These are phyloP conservation scores for Ambastaia sidthimunki DNA, from an alignment of 2,797 vertebrate species.

Conservation along the genomic window DNA sequence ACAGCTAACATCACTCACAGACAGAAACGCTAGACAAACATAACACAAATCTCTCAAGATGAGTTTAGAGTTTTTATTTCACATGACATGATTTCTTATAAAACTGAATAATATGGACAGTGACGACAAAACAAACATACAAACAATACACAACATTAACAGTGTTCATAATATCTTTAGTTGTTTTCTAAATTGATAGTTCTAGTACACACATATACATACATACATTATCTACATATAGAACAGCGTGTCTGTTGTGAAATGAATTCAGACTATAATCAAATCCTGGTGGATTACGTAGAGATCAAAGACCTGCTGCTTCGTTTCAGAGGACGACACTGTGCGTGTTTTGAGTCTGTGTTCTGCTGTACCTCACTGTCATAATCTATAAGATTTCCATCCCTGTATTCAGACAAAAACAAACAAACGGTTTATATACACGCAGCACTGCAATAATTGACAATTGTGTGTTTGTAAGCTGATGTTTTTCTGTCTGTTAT, in stretches of 20 bases:
- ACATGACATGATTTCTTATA: too few species aligned
- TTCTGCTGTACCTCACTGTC: slow-evolving; percentile 68
- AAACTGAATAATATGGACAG: too few species aligned
- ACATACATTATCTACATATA: slow-evolving; percentile 5
- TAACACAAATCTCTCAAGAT: too few species aligned
- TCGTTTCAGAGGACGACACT: slow-evolving; percentile 64
- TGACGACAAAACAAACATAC: too few species aligned
- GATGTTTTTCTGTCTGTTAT: slow-evolving; percentile 55
- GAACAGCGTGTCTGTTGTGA: slow-evolving; percentile 32
- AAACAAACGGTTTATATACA: background rate
- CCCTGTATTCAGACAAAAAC: slow-evolving; percentile 15
- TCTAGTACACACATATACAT: background rate
- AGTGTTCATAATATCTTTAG: too few species aligned
- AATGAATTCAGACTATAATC: slow-evolving; percentile 64
- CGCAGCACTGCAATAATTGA: background rate
- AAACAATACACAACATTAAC: too few species aligned
- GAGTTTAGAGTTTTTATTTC: too few species aligned
- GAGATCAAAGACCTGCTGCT: slow-evolving; percentile 65
- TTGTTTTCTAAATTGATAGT: slow-evolving; percentile 26
- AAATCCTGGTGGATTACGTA: slow-evolving; percentile 70
- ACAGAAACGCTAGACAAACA: too few species aligned
- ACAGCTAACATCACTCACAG: too few species aligned
- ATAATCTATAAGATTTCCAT: slow-evolving; percentile 63
- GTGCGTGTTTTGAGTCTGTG: slow-evolving; percentile 69
- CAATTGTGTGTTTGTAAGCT: slow-evolving; percentile 17